Percentiles rank a stretch among this genome's conserved stretches.
phyloP scores from a whole-genome alignment of 64 coral and sea anemone species.

The Porites lutea region DNA sequence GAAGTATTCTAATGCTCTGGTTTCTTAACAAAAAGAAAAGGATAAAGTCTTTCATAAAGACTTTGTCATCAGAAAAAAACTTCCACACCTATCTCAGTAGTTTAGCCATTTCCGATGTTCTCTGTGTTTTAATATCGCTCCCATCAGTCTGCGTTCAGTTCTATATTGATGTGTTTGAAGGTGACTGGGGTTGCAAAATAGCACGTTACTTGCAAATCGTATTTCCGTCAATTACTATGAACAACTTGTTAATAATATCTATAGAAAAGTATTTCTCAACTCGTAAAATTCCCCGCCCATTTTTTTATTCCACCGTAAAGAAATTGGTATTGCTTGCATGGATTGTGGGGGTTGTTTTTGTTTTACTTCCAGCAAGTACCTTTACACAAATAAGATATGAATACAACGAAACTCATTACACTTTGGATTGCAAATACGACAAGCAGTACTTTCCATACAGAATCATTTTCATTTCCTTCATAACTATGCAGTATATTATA shows the following conservation, averaged over 20 bases:
- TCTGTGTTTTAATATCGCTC: neutral
- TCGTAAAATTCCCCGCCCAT: neutral
- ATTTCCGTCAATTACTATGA: slow-evolving; percentile 22
- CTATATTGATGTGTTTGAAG: neutral
- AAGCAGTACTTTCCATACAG: neutral
- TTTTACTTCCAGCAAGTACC: neutral
- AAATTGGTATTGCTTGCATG: slow-evolving; percentile 2
- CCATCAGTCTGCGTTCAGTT: neutral
- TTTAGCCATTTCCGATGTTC: slow-evolving; percentile 1
- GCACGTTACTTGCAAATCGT: neutral
- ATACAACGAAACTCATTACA: neutral
- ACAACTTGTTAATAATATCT: slow-evolving; percentile 22
- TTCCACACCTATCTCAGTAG: neutral
- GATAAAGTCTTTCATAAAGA: neutral
- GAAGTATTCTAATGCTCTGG: neutral
- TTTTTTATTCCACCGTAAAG: neutral
- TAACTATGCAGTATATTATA: slow-evolving; percentile 4
- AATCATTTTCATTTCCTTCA: slow-evolving; percentile 6
- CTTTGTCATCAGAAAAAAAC: neutral
- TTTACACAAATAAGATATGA: neutral
- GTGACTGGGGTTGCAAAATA: slow-evolving; percentile 7
- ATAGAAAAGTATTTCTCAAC: slow-evolving; percentile 18
- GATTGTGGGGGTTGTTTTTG: neutral
- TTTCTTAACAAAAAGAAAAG: neutral
- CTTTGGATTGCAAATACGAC: slow-evolving; percentile 17